Conservation (phyloP, 35 echinoderm and acorn worm species). For the Nesometra sesokonis region DNA sequence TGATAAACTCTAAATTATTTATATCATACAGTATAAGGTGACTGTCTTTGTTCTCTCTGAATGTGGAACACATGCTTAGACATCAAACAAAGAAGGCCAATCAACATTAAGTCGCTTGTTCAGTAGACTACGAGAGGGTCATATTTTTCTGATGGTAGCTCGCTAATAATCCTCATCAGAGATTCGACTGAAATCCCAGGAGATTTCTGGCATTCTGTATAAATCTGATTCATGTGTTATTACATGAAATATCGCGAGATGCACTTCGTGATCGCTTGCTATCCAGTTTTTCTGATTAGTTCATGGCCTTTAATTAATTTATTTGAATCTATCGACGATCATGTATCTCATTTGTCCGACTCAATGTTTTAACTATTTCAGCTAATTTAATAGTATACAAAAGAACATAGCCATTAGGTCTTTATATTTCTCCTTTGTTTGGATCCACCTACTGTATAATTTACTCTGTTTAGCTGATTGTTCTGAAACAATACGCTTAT, state of each 20-base stretch:
- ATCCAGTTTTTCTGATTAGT: not conserved
- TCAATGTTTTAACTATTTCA: not conserved
- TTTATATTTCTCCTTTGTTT: not conserved
- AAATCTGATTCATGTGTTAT: not conserved
- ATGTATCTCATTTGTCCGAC: not conserved
- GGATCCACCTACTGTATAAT: not conserved
- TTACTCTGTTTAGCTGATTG: not conserved
- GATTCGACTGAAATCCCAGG: not conserved
- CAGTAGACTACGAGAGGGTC: not conserved
- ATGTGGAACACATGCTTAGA: not conserved
- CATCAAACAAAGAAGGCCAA: not conserved
- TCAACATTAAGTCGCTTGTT: not conserved
- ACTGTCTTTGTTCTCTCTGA: not conserved
- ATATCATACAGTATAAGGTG: not conserved
- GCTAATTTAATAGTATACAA: not conserved
- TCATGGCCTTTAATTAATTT: not conserved
- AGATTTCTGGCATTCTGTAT: not conserved
- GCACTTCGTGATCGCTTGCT: not conserved
- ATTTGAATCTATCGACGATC: not conserved
- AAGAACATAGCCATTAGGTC: not conserved
- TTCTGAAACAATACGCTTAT: not conserved
- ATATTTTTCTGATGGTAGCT: not conserved
- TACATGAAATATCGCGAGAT: not conserved
- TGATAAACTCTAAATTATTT: not conserved
- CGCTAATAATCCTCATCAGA: not conserved